phyloP scores from a whole-genome alignment of 2,888 invertebrate genomes.

The Leptura quadrifasciata region DNA sequence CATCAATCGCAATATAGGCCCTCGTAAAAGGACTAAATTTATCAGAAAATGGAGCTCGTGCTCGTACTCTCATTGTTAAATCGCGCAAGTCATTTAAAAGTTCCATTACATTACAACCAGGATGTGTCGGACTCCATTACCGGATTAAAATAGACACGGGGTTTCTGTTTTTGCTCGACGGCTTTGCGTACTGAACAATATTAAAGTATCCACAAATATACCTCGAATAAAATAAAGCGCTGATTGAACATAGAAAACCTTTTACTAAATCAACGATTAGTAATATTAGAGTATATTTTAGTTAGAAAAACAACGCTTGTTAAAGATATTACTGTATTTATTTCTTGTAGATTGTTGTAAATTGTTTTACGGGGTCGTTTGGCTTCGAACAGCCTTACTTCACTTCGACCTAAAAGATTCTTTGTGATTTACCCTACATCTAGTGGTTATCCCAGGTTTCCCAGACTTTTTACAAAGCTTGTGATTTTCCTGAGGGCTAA shows the following conservation, averaged over 20 bases:
- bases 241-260: conserved; percentile 26
- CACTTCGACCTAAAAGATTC: too few relatives aligned
- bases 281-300: background rate
- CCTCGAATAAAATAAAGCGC: conserved; percentile 24
- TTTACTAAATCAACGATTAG: conserved; percentile 16
- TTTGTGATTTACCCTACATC: too few relatives aligned
- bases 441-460: too few relatives aligned
- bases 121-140: conserved; percentile 63
- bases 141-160: conserved; percentile 60
- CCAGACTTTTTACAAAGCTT: too few relatives aligned
- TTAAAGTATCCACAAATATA: conserved; percentile 10
- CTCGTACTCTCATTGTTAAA: conserved; percentile 52
- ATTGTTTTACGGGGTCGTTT: too few relatives aligned
- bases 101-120: conserved; percentile 62
- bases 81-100: conserved; percentile 61
- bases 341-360: too few relatives aligned
- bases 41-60: conserved; percentile 57
- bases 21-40: conserved; percentile 56
- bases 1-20: conserved; percentile 56
- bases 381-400: too few relatives aligned
- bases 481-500: too few relatives aligned
- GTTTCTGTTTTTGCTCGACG: conserved; percentile 41
- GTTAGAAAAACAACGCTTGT: too few relatives aligned
- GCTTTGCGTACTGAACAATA: conserved; percentile 16
- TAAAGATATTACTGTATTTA: too few relatives aligned